Evolutionary conservation across 2,888 invertebrate species (phyloP).

Genomic region (Harmothoe impar): DNA sequence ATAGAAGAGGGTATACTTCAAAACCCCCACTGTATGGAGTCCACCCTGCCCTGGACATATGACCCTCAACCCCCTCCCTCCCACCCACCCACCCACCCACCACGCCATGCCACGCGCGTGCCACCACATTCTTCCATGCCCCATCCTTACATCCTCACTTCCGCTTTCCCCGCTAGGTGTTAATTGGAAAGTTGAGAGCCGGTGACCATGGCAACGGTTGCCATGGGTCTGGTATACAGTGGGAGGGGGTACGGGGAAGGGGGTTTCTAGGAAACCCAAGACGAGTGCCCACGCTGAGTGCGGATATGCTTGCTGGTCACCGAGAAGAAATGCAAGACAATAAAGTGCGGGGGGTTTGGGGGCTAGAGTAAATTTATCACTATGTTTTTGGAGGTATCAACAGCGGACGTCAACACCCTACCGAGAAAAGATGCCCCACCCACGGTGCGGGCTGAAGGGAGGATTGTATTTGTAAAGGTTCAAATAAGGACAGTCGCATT

Average conservation of each 20-base stretch:
- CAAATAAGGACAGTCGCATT: not conserved
- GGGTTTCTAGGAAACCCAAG: slow-evolving; percentile 38
- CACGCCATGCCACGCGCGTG: slow-evolving; percentile 4
- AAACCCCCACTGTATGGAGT: too few relatives aligned
- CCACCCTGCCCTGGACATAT: not conserved
- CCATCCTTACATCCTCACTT: slow-evolving; percentile 24
- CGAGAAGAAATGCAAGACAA: slow-evolving; percentile 37
- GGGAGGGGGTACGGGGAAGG: not conserved
- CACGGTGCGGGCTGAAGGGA: not conserved
- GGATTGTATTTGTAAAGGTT: not conserved
- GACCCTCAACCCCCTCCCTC: too few relatives aligned
- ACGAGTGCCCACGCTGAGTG: not conserved
- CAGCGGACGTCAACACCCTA: slow-evolving; percentile 21
- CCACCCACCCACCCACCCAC: not conserved
- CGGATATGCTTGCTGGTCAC: not conserved
- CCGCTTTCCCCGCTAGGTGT: slow-evolving; percentile 15
- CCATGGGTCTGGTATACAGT: not conserved
- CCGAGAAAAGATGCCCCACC: not conserved
- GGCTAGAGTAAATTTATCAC: slow-evolving; percentile 6
- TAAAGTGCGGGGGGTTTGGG: not conserved
- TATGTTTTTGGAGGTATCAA: slow-evolving; percentile 14
- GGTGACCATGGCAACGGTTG: slow-evolving; percentile 47
- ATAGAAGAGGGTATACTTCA: not conserved
- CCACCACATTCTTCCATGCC: slow-evolving; percentile 22
- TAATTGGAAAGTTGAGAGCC: slow-evolving; percentile 58